Evolutionary conservation across 1,140 invertebrate genomes (phyloP).

Genomic region (Paracyclopina nana): DNA sequence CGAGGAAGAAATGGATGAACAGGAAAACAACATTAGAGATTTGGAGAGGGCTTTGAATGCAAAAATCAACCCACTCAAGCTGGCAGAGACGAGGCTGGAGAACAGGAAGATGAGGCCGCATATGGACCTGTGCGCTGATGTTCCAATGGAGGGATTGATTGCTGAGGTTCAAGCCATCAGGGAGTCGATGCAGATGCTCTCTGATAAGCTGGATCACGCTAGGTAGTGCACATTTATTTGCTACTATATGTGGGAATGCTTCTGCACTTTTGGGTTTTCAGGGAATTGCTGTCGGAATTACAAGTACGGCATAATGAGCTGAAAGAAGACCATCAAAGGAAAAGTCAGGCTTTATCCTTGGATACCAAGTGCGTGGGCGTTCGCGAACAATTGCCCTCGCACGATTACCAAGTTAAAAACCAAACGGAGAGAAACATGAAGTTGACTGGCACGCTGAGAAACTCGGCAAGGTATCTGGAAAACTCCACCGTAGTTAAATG

Average conservation of each 20-base stretch:
- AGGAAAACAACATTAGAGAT: conserved; percentile 13
- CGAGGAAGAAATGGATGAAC: conserved; percentile 4
- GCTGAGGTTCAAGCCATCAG: conserved; percentile 11
- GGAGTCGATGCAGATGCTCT: conserved; percentile 8
- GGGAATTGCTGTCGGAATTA: conserved; percentile 11
- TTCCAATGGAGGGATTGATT: conserved; percentile 9
- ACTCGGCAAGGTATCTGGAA: conserved; percentile 2
- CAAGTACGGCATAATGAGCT: conserved; percentile 4
- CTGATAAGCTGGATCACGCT: conserved; percentile 5
- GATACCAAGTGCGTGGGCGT: conserved; percentile 12
- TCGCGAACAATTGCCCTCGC: background rate
- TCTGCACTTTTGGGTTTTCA: background rate
- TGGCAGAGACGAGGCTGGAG: conserved; percentile 14
- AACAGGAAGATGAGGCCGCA: conserved; percentile 11
- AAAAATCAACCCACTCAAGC: conserved; percentile 10
- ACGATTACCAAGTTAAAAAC: conserved; percentile 11
- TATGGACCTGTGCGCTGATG: conserved; percentile 11
- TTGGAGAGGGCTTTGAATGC: conserved; percentile 3
- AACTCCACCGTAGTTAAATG: conserved; percentile 5
- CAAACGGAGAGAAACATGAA: conserved; percentile 16
- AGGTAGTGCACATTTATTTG: conserved; percentile 6
- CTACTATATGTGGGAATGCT: background rate
- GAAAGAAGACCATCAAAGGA: conserved; percentile 6
- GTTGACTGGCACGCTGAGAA: conserved; percentile 5
- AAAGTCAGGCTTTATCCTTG: conserved; percentile 2